Evolutionary conservation across 2,113 vertebrate species (phyloP), one percentile per base, ranked within the genome.

Genomic region (Grantiella picta): DNA sequence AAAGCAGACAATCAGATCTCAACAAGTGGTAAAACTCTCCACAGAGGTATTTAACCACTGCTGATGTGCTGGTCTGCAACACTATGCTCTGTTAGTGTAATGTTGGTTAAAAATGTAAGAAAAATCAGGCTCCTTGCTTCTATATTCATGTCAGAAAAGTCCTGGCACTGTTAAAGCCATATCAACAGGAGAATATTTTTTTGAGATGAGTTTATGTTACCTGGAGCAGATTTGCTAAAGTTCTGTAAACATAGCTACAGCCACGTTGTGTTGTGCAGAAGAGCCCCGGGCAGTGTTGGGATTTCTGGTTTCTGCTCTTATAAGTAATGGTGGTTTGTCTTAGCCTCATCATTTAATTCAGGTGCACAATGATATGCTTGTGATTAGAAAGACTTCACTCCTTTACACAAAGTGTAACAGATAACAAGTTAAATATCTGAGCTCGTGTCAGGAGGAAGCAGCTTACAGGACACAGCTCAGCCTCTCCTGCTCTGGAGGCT

Each of bases 231-330:
- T 86, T 29, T 40, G 38, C 18, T 64, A 50, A 68, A 76, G 21
- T 49, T 76, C 38, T 4, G 5, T 44, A 71, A 72, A 40, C 33
- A 45, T 1, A 72, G 27, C 7, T 60, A 56, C 24, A 79, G 40
- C 6, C 45, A 79, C 0, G 0, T 14, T 60, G 40, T n/a, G 17
- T 3, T 44, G 31, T 52, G 27, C 21, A 5, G 22, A 59, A 47
- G 8, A 69, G 17, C 3, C 18, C 3, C 27, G 29, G 22, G n/a
- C 38, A 64, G 6, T 21, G 9, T 1, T 36, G 70, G 7, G 47
- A 81, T 61, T 87, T 75, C 38, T 87, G 28, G 21, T 23, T 65
- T 70, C 52, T 86, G 6, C 47, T 84, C 33, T 56, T 40, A 23
- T 3, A 24, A 27, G 17, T 28, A 53, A 35, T 12, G 14, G 19